phyloP scores from a whole-genome alignment of 2,888 invertebrate genomes.

The Metallyticus violacea region DNA sequence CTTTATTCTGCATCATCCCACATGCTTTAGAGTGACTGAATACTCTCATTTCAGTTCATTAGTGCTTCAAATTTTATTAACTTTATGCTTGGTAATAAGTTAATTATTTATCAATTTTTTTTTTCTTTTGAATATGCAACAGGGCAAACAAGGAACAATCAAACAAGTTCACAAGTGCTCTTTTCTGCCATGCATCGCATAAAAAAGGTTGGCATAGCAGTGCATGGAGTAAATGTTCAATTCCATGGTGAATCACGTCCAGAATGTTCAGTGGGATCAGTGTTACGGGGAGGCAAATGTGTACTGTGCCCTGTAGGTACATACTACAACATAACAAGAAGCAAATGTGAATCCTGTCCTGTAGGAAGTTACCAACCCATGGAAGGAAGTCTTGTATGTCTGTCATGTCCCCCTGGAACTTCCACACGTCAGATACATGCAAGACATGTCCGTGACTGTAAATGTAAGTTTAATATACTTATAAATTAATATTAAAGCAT shows the following conservation, averaged over 20 bases:
- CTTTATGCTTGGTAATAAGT: no score
- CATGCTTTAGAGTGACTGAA: no score
- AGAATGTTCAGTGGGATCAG: constrained; percentile 22
- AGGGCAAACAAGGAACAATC: background rate
- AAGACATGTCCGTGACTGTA: constrained; percentile 45
- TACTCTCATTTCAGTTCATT: no score
- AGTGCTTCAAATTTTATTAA: no score
- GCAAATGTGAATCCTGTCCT: constrained; percentile 58
- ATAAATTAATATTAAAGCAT: no score
- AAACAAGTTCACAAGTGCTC: background rate
- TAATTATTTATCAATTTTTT: no score
- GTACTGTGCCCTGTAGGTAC: constrained; percentile 63
- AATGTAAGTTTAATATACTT: constrained; percentile 41
- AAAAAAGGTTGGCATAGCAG: background rate
- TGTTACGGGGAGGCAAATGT: constrained; percentile 9
- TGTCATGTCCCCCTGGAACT: constrained; percentile 55
- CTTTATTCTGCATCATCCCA: no score
- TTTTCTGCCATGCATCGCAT: background rate
- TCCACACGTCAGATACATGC: constrained; percentile 53
- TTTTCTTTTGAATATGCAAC: no score
- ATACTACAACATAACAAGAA: constrained; percentile 54
- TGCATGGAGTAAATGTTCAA: constrained; percentile 2
- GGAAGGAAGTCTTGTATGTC: constrained; percentile 54
- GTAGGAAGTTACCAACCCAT: constrained; percentile 59
- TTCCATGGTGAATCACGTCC: constrained; percentile 5